Base-by-base conservation (phyloP, 2,888 invertebrate species). In the Dolichopus griseipennis region DNA sequence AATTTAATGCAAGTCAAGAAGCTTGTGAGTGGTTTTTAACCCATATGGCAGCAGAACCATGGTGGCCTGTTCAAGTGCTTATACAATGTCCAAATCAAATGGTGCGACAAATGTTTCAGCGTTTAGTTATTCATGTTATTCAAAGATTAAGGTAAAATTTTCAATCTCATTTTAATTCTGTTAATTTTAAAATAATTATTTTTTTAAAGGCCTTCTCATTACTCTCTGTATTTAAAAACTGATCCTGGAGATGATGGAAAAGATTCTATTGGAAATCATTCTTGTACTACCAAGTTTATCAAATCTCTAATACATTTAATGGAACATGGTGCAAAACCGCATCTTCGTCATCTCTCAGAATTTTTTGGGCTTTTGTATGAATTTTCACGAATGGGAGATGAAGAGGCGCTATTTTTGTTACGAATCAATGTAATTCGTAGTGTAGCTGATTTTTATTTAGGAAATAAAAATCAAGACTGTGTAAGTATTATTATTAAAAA, bases 41-140 rank as follows among this genome's bases (percentile, higher is more conserved):
- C 70, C 92, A 93, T 77, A 95, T 96, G 95, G 92, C 95, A 0
- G 87, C 90, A 70, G 92, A 95, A 78, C 93, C 94, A 65, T 95
- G 95, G 92, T 97, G 96, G 95, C 95, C 95, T 6, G 91, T 95
- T 77, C 93, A 93, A 84, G 93, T 94, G 75, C 85, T 97, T 78
- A 90, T 97, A 78, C 95, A 95, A 81, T 97, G 97, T 82, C 95
- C 96, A 43, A 96, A 95, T 84, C 95, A 96, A 82, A 95, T 95
- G 90, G 95, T 96, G 70, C 86, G 95, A 73, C 95, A 95, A 83
- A 95, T 97, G 94, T 96, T 96, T 83, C 95, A 95, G 82, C 87
- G 96, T 76, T 86, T 97, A 75, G 92, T 95, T 77, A 93, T 96
- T 80, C 96, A 96, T 81, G 96, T 96, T 71, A 94, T 97, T 81